Base-by-base conservation (phyloP, 2,888 invertebrate genomes). In the Axea sp. region DNA sequence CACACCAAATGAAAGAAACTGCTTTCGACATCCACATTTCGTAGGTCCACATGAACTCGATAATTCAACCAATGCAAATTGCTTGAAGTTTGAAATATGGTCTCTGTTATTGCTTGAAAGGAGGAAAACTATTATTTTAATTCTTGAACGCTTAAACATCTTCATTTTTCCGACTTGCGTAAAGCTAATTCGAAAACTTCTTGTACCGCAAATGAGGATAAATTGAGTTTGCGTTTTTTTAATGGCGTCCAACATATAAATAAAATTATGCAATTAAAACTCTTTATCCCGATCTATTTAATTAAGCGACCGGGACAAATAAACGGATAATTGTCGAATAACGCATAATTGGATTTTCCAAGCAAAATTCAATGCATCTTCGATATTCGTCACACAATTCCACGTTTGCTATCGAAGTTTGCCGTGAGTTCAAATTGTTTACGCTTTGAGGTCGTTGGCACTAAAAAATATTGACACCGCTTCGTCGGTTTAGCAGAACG, bases 231-330 rank as follows among this genome's bases (percentile, higher is more conserved):
- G 35, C 31, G 24, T 49, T 30, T 62, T 62, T 62, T 12, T 31
- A 49, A n/a, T 24, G 17, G 41, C 49, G 12, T 37, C 24, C 41
- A 41, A 39, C 39, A 24, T 60, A 33, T 60, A 60, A 60, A 60
- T 60, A 60, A 30, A 28, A 60, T 60, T 49, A 60, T 60, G 47
- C 37, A 60, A 60, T 51, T 62, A 41, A 51, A 62, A 51, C 62
- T 62, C 31, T 41, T 49, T 26, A 17, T 5, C 22, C 8, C 15
- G 22, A 49, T 49, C 26, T 45, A 62, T 62, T 62, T 33, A 49
- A 51, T 62, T 30, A 14, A 39, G 11, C 12, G n/a, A 26, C 39
- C 26, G 41, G 12, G 14, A 64, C 39, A 64, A 51, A 53, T 64
- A 43, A 43, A 24, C 26, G 64, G 22, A 30, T 62, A 43, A 64